Conservation (phyloP, 2,797 vertebrate genomes). For the Manis crassicaudata region DNA sequence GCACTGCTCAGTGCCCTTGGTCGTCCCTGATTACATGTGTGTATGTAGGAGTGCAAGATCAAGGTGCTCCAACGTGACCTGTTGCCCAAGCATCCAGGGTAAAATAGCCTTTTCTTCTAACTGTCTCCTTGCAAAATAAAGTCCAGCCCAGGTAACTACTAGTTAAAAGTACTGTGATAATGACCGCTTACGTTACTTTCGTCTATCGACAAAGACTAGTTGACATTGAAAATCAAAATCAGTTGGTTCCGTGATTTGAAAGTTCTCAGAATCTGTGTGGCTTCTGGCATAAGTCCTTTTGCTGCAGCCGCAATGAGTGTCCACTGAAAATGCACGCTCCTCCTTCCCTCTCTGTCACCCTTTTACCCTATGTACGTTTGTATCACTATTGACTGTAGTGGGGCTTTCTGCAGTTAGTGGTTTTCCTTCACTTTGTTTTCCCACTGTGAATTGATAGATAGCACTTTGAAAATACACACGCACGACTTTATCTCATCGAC, state of each 20-base stretch:
- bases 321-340: neutral
- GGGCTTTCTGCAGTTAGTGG: neutral
- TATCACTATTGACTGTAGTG: neutral
- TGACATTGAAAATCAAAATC: conserved; percentile 21
- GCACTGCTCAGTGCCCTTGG: conserved; percentile 43
- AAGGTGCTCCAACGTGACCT: neutral
- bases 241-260: neutral
- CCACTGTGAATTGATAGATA: neutral
- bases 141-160: neutral
- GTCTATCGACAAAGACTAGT: neutral
- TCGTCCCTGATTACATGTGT: neutral
- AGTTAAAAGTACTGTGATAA: conserved; percentile 4
- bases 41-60: conserved; percentile 48
- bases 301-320: neutral
- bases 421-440: conserved; percentile 6
- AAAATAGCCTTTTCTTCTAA: neutral
- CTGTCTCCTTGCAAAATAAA: neutral
- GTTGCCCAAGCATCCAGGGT: neutral
- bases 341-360: neutral
- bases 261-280: neutral
- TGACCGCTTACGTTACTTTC: neutral
- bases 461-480: neutral
- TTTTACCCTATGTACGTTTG: neutral
- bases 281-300: neutral
- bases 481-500: neutral